A percentile compares a stretch with the other conserved stretches of the same genome.
Evolutionary conservation across 2,113 vertebrate genomes (phyloP).

Genomic region (Gavia stellata): DNA sequence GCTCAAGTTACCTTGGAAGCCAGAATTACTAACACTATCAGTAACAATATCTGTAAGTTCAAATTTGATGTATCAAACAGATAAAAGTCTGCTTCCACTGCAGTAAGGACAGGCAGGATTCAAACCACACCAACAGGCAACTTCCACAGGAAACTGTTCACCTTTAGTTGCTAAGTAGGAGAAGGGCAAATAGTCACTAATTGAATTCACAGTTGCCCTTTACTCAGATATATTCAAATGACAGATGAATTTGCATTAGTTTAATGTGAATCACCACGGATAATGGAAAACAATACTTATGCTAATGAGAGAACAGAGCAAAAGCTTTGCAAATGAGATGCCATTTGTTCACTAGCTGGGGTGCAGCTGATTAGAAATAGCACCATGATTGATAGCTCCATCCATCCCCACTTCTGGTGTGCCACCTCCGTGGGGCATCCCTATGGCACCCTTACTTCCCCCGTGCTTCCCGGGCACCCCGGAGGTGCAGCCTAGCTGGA

Average conservation of each 20-base stretch:
- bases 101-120: neutral
- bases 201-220: slow-evolving; percentile 10
- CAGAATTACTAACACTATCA: neutral
- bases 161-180: neutral
- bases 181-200: neutral
- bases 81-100: neutral
- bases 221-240: neutral
- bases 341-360: slow-evolving; percentile 4
- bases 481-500: neutral
- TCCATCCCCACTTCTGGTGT: neutral
- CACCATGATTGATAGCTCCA: neutral
- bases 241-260: slow-evolving; percentile 30
- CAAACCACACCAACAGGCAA: too few species aligned
- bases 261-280: slow-evolving; percentile 14
- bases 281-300: slow-evolving; percentile 56
- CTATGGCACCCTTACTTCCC: accelerated
- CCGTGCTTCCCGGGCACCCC: accelerated
- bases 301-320: slow-evolving; percentile 17
- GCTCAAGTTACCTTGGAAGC: neutral
- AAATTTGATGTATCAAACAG: neutral
- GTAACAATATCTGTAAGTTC: neutral
- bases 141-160: neutral
- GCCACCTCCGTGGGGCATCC: neutral
- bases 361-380: neutral
- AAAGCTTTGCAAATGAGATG: slow-evolving; percentile 12